Conservation (phyloP, 2,113 vertebrate genomes). For the Megaceryle torquata region DNA sequence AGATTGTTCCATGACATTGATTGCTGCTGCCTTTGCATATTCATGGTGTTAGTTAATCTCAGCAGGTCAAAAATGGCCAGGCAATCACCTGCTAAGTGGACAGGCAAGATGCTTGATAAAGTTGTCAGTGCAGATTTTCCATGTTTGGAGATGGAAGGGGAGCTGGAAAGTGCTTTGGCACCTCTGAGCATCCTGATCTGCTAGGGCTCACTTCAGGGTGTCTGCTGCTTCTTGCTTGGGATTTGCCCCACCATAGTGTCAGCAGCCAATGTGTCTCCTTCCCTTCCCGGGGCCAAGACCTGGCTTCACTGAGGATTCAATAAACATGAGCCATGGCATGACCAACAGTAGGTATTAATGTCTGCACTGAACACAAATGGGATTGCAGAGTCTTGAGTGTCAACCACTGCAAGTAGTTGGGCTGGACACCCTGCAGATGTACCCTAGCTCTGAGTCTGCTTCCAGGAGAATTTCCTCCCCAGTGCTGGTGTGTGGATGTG, state of each 20-base stretch:
- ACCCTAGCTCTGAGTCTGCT: background rate
- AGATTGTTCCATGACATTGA: accelerated
- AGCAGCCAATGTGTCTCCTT: accelerated
- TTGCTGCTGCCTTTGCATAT: background rate
- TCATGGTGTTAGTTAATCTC: no score
- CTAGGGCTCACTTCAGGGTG: background rate
- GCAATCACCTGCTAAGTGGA: background rate
- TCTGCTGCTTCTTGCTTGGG: accelerated
- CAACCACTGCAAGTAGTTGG: background rate
- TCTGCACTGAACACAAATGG: background rate
- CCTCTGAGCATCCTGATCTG: accelerated
- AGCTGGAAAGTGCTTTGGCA: background rate
- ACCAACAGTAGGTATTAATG: background rate
- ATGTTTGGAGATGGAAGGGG: background rate
- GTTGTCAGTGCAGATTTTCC: background rate
- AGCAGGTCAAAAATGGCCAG: background rate
- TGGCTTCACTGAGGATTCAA: background rate
- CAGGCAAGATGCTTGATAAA: background rate
- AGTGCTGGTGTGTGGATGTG: background rate
- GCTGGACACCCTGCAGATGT: background rate
- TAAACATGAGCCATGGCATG: background rate
- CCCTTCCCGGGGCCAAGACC: background rate
- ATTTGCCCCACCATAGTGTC: background rate
- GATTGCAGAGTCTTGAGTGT: background rate
- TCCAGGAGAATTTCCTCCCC: background rate